A percentile compares a stretch with the other conserved stretches of the same genome.
Conservation (phyloP, 2,797 vertebrate species). For the Acropternis orthonyx region DNA sequence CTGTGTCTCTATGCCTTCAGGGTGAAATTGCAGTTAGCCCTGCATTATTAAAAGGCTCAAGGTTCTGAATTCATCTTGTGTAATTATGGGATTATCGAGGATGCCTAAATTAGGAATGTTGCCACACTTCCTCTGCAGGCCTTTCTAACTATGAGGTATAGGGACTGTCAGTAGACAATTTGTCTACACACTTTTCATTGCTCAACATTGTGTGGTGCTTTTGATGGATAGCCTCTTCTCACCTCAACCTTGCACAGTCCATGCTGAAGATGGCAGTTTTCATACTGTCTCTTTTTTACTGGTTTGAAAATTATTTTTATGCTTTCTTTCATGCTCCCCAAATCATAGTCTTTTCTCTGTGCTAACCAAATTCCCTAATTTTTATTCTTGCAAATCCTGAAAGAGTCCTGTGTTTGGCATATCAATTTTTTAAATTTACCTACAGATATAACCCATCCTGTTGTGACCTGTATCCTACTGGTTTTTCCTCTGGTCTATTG, state of each 20-base stretch:
- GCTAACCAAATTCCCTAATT: background rate
- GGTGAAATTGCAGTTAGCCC: background rate
- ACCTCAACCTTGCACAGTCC: background rate
- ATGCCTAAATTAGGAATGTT: constrained; percentile 16
- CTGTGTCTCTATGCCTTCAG: background rate
- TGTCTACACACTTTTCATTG: background rate
- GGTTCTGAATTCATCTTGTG: constrained; percentile 20
- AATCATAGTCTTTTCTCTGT: background rate
- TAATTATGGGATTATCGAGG: constrained; percentile 3
- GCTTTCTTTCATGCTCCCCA: background rate
- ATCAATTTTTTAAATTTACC: background rate
- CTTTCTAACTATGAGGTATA: background rate
- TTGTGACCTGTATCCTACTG: background rate
- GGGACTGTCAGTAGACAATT: background rate
- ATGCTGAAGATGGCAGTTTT: background rate
- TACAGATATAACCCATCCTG: background rate
- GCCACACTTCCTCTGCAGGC: background rate
- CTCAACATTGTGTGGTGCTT: background rate
- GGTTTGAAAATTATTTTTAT: background rate
- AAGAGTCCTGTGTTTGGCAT: background rate
- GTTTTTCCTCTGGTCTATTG: background rate
- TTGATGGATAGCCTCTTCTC: background rate
- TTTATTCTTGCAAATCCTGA: background rate
- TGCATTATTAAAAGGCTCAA: background rate
- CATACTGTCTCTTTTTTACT: background rate